Evolutionary conservation across 2,888 invertebrate species (phyloP), one percentile per base, ranked within the genome.

Genomic region (Lepetodrilus schrolli): DNA sequence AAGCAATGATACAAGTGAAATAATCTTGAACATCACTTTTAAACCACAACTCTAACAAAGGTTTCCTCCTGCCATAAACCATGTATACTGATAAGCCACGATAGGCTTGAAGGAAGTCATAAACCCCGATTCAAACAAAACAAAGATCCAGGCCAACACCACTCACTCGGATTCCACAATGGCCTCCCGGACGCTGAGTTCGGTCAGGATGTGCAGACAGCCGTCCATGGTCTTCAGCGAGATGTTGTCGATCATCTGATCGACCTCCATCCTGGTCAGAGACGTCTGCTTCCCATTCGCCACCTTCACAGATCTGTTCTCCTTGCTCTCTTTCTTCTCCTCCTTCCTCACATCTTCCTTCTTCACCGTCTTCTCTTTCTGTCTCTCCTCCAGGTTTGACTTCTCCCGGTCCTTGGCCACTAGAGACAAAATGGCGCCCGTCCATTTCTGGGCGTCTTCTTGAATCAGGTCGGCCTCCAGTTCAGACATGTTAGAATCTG

Each of bases 131-230:
- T n/a, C n/a, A n/a, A n/a, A n/a, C n/a, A n/a, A n/a, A n/a, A n/a
- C n/a, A n/a, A n/a, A n/a, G n/a, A n/a, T n/a, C n/a, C n/a, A n/a
- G n/a, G n/a, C n/a, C n/a, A n/a, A n/a, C n/a, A n/a, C n/a, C n/a
- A 84, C 88, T 85, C 79, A 89, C 89, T 89, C 89, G 8, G 89
- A 89, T 49, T 87, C 88, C 47, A 82, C 78, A n/a, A 86, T 70
- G 1, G 79, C 79, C 21, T 87, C 84, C 7, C 82, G 78, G 10
- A 87, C 82, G 70, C 87, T 84, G 43, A 89, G 78, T 48, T 87
- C 81, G 4, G 86, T 84, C 49, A 89, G 80, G 43, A 89, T 78
- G 36, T 84, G 78, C 51, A 88, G 73, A 80, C 89, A 89, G 26
- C 84, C 86, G 73, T 87, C 86, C 82, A 88, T 84, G 8, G 84